Conservation (phyloP, 1,140 invertebrate genomes). For the Drosophila nebulosa region DNA sequence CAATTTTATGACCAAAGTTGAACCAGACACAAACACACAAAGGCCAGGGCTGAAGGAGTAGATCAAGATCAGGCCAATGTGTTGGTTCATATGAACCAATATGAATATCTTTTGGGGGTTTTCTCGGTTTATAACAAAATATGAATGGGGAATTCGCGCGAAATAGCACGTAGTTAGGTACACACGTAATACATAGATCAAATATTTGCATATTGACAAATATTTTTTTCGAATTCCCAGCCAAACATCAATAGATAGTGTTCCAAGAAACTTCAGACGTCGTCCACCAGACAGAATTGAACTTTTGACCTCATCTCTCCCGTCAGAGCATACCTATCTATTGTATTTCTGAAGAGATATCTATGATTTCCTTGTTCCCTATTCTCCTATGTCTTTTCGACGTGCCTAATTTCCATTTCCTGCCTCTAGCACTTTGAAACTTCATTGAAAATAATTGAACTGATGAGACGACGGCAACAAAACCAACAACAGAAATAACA, state of each 20-base stretch:
- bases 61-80: slow-evolving; percentile 52
- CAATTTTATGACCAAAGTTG: slow-evolving; percentile 38
- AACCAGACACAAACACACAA: slow-evolving; percentile 18
- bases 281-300: background rate
- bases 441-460: slow-evolving; percentile 44
- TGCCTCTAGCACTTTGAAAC: slow-evolving; percentile 11
- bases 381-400: background rate
- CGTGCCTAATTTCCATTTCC: slow-evolving; percentile 58
- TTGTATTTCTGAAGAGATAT: background rate
- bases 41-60: slow-evolving; percentile 60
- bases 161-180: slow-evolving; percentile 14
- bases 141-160: background rate
- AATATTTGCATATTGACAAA: slow-evolving; percentile 19
- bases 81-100: background rate
- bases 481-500: background rate
- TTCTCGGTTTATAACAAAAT: background rate
- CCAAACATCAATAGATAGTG: background rate
- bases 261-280: background rate
- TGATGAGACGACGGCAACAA: slow-evolving; percentile 12
- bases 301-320: slow-evolving; percentile 5
- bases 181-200: slow-evolving; percentile 7
- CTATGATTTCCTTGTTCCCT: slow-evolving; percentile 15
- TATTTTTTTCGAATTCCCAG: background rate
- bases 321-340: background rate
- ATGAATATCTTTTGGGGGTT: background rate